Evolutionary conservation across 2,113 vertebrate genomes (phyloP), one percentile per base, ranked within the genome.

Genomic region (Cephalophus harveyi): DNA sequence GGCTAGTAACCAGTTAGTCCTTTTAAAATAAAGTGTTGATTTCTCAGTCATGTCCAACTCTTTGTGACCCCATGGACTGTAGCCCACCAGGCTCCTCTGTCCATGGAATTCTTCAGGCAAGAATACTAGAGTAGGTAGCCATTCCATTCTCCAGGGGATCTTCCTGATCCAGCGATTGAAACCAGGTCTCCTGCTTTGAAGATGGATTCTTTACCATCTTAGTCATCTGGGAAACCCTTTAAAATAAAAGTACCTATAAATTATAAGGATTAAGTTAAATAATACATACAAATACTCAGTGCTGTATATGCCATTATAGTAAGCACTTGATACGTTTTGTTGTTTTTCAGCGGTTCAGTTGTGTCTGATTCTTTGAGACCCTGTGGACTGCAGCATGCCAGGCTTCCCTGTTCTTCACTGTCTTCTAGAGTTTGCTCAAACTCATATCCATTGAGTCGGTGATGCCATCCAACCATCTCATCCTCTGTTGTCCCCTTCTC

Each of bases 281-380:
- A 86, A 88, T 57, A 33, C 8, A n/a, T 84, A 43, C 15, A 71
- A 57, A 55, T 25, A 85, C 36, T 59, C 43, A 46, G 46, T 79
- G 52, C 48, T 23, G 3, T 89, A 1, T 10, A 60, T 92, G 23
- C 4, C 25, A 11, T 89, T 23, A 81, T 36, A 55, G 23, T 46
- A 40, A 83, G n/a, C 55, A 78, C 40, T 87, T 9, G 27, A 23
- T n/a, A 78, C 36, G 2, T 78, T 10, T 13, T 12, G n/a, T 40
- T 71, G n/a, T 11, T 71, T 9, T 71, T 71, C 9, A 71, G 67
- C 0, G 0, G n/a, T 10, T 71, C n/a, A 40, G n/a, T 71, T 40
- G 10, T 40, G 67, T 71, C n/a, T 1, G 67, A 40, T 40, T 71
- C 67, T 71, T 40, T 23, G 67, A 36, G n/a, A 71, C 67, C n/a